These are phyloP conservation scores for Halyomorpha halys DNA, from an alignment of 1,140 invertebrate species.

Conservation along the genomic window DNA sequence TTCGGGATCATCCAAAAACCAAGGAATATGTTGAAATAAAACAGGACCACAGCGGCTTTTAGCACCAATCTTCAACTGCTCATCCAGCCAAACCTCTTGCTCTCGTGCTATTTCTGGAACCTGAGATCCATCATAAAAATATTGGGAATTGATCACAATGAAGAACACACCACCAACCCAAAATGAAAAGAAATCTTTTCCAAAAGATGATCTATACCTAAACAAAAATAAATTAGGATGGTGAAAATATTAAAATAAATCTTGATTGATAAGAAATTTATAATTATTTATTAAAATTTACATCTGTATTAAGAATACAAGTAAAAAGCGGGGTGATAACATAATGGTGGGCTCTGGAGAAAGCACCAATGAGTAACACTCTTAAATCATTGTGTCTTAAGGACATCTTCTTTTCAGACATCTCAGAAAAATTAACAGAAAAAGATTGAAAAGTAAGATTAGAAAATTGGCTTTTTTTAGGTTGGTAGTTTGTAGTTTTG, in stretches of 20 bases:
- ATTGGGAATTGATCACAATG: slow-evolving; percentile 46
- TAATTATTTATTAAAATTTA: too few relatives aligned
- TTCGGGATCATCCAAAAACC: slow-evolving; percentile 39
- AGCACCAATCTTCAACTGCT: slow-evolving; percentile 32
- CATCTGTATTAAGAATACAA: too few relatives aligned
- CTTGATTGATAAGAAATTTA: neutral
- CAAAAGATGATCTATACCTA: slow-evolving; percentile 39
- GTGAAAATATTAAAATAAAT: neutral
- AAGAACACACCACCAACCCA: slow-evolving; percentile 44
- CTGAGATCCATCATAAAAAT: slow-evolving; percentile 34
- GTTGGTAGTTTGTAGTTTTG: too few relatives aligned
- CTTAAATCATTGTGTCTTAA: too few relatives aligned
- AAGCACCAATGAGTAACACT: too few relatives aligned
- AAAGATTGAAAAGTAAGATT: too few relatives aligned
- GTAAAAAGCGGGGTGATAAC: too few relatives aligned
- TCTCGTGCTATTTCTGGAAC: slow-evolving; percentile 35
- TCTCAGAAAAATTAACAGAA: too few relatives aligned
- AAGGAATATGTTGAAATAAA: slow-evolving; percentile 48
- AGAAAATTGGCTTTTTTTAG: too few relatives aligned
- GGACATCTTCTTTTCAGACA: too few relatives aligned
- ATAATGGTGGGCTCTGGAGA: too few relatives aligned
- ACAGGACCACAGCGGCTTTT: slow-evolving; percentile 32
- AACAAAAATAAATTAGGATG: slow-evolving; percentile 1
- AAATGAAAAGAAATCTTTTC: slow-evolving; percentile 48
- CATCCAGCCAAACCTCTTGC: slow-evolving; percentile 40